Percentiles rank a stretch among this genome's conserved stretches.
phyloP scores from a whole-genome alignment of 2,797 vertebrate genomes.

The Sebastiscus tertius region DNA sequence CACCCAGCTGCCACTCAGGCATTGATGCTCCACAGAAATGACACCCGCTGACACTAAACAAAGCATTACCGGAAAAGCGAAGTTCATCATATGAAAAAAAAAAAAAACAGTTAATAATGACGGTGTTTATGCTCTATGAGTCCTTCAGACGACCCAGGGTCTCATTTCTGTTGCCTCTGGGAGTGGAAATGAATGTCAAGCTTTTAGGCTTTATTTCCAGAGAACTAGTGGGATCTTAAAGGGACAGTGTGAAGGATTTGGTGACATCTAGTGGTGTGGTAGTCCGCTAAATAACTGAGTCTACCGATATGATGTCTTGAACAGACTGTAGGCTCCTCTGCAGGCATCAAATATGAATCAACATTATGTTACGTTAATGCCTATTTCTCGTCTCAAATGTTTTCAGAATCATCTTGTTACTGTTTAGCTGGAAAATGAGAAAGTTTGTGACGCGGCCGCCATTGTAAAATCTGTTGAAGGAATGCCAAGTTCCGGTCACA shows the following conservation, averaged over 20 bases:
- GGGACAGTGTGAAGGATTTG: neutral
- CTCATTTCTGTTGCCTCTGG: neutral
- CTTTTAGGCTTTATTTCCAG: neutral
- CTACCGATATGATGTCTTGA: too few species aligned
- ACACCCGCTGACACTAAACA: constrained; percentile 4
- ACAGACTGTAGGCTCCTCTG: too few species aligned
- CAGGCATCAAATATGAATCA: too few species aligned
- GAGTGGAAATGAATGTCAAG: constrained; percentile 15
- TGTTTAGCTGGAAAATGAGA: too few species aligned
- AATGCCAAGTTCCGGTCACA: too few species aligned
- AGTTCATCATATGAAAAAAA: neutral
- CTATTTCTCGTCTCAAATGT: too few species aligned
- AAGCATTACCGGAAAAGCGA: neutral
- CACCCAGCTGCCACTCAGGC: constrained; percentile 39
- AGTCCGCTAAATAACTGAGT: neutral
- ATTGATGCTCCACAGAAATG: constrained; percentile 22
- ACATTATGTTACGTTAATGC: too few species aligned
- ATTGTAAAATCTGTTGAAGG: too few species aligned
- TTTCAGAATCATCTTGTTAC: too few species aligned
- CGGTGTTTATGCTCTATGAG: neutral
- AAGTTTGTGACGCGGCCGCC: too few species aligned
- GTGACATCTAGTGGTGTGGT: neutral
- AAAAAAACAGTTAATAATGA: neutral
- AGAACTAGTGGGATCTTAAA: neutral
- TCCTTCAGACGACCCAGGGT: neutral